Conservation (phyloP, 2,113 vertebrate species). For the Phylloscopus trochiloides region DNA sequence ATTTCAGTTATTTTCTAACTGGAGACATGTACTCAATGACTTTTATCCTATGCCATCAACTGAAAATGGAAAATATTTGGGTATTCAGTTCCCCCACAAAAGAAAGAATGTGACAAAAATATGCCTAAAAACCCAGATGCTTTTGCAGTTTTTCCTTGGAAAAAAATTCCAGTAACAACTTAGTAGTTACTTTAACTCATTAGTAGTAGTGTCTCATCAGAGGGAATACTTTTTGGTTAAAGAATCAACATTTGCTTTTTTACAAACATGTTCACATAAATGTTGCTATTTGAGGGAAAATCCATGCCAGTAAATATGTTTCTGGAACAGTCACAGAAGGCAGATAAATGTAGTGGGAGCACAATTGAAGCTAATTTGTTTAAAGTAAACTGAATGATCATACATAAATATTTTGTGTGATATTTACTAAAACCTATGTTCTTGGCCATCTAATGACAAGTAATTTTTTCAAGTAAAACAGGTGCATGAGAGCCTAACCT, state of each 20-base stretch:
- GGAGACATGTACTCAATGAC: not conserved
- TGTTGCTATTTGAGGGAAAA: slow-evolving; percentile 26
- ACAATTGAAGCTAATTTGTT: slow-evolving; percentile 55
- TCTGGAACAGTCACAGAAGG: slow-evolving; percentile 40
- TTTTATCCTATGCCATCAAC: not conserved
- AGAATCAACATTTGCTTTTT: not conserved
- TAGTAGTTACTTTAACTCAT: not conserved
- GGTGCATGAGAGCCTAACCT: not conserved
- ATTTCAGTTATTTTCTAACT: not conserved
- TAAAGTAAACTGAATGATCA: slow-evolving; percentile 7
- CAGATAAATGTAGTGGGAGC: slow-evolving; percentile 34
- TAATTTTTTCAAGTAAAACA: not conserved
- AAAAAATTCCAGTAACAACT: not conserved
- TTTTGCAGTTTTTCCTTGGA: not conserved
- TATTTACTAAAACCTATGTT: not conserved
- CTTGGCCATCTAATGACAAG: not conserved
- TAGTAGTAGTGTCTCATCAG: not conserved
- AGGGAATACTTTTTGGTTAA: not conserved
- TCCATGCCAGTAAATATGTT: slow-evolving; percentile 29
- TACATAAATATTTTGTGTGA: slow-evolving; percentile 6
- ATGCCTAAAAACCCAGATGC: not conserved
- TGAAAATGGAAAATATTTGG: not conserved
- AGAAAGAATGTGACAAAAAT: not conserved
- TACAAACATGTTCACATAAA: not conserved
- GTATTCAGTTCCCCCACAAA: not conserved